A percentile compares a stretch with the other conserved stretches of the same genome.
phyloP scores from a whole-genome alignment of 2,113 vertebrate genomes.

The Hemibagrus wyckioides region DNA sequence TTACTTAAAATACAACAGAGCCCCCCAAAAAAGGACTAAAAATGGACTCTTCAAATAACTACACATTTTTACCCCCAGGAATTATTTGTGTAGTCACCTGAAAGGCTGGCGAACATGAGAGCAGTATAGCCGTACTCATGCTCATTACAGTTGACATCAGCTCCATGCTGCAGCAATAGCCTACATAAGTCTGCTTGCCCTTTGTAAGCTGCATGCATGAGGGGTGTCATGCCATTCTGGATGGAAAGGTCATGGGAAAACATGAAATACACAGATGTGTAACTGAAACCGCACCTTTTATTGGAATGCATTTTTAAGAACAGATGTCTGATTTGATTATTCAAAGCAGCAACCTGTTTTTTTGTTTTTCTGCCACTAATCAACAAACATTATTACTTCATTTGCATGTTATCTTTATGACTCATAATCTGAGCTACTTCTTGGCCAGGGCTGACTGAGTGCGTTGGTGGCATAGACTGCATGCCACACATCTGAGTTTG shows the following conservation, averaged over 20 bases:
- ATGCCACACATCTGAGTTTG: slow-evolving; percentile 62
- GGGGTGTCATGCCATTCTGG: slow-evolving; percentile 95
- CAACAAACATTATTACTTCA: background rate
- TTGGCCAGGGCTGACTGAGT: slow-evolving; percentile 12
- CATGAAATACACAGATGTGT: background rate
- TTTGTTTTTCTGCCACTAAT: background rate
- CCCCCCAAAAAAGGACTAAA: background rate
- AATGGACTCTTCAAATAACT: background rate
- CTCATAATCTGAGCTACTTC: slow-evolving; percentile 38
- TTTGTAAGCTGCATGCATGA: slow-evolving; percentile 97
- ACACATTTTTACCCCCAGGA: background rate
- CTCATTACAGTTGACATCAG: slow-evolving; percentile 92
- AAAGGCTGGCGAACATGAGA: slow-evolving; percentile 96
- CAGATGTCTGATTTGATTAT: background rate
- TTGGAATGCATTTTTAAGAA: background rate
- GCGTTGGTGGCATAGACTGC: slow-evolving; percentile 32
- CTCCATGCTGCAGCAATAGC: slow-evolving; percentile 87
- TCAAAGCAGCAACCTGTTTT: background rate
- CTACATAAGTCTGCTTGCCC: slow-evolving; percentile 91
- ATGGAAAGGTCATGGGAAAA: slow-evolving; percentile 33
- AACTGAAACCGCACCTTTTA: slow-evolving; percentile 54
- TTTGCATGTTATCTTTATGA: slow-evolving; percentile 71
- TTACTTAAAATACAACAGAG: background rate
- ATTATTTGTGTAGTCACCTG: slow-evolving; percentile 73
- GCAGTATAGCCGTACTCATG: slow-evolving; percentile 96